Evolutionary conservation across 2,113 vertebrate genomes (phyloP).

Genomic region (Dicrurus megarhynchus): DNA sequence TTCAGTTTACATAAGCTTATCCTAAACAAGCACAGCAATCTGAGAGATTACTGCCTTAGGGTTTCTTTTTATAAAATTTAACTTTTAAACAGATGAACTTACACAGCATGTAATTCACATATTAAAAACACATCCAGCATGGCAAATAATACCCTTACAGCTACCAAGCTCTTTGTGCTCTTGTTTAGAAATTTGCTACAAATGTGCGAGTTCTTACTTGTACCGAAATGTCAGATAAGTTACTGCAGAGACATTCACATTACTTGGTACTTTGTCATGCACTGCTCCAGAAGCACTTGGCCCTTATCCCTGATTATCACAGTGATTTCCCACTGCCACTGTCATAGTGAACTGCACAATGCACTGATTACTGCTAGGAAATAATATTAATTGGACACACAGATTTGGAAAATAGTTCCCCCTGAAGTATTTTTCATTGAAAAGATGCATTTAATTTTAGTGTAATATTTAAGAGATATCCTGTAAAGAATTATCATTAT

Average conservation of each 20-base stretch:
- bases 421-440: not conserved
- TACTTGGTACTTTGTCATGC: not conserved
- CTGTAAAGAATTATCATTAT: not conserved
- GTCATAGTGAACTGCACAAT: not conserved
- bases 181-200: not conserved
- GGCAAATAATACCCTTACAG: not conserved
- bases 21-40: conserved; percentile 16
- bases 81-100: not conserved
- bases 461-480: not conserved
- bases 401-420: not conserved
- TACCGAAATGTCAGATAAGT: not conserved
- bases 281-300: not conserved
- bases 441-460: not conserved
- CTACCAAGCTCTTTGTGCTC: not conserved
- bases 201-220: not conserved
- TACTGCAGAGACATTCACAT: not conserved
- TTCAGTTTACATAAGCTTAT: conserved; percentile 46
- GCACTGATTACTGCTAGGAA: not conserved
- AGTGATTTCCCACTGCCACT: not conserved
- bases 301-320: not conserved
- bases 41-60: conserved; percentile 22
- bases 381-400: not conserved
- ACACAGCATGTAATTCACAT: not conserved
- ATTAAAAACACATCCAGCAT: not conserved
- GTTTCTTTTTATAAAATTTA: conserved; percentile 4